Evolutionary conservation across 2,113 vertebrate genomes (phyloP).

Genomic region (Aythya baeri): DNA sequence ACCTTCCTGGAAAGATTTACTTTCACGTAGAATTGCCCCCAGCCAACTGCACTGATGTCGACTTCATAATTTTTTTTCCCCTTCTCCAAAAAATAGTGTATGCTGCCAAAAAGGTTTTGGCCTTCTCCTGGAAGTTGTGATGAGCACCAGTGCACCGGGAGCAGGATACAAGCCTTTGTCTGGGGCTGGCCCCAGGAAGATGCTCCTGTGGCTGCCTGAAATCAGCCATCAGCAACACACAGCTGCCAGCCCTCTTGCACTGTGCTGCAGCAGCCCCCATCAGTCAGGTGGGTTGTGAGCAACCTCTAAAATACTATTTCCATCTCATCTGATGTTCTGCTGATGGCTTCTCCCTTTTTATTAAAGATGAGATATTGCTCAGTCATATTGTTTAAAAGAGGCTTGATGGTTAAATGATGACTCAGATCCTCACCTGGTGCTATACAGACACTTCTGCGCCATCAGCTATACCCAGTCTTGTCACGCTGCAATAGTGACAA

Average conservation of each 20-base stretch:
- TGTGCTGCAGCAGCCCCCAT: accelerated
- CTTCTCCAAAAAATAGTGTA: not conserved
- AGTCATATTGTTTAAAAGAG: not conserved
- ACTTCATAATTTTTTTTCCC: not conserved
- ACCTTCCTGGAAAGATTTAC: not conserved
- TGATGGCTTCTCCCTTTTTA: not conserved
- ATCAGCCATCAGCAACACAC: not conserved
- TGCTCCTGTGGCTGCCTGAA: not conserved
- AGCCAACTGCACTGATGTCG: not conserved
- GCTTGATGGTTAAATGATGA: not conserved
- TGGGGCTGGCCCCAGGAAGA: not conserved
- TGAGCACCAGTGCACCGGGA: not conserved
- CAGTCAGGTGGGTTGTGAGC: not conserved
- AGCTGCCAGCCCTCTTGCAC: not conserved
- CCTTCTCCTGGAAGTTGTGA: not conserved
- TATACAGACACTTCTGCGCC: not conserved
- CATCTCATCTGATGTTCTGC: not conserved
- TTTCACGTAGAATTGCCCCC: not conserved
- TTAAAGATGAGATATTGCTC: not conserved
- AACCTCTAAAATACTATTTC: not conserved
- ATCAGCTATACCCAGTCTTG: not conserved
- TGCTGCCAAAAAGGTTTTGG: not conserved
- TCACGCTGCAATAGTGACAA: not conserved
- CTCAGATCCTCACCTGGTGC: not conserved
- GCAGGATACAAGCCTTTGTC: not conserved